phyloP scores from a whole-genome alignment of 2,888 invertebrate genomes.

The Cantharis nigra region DNA sequence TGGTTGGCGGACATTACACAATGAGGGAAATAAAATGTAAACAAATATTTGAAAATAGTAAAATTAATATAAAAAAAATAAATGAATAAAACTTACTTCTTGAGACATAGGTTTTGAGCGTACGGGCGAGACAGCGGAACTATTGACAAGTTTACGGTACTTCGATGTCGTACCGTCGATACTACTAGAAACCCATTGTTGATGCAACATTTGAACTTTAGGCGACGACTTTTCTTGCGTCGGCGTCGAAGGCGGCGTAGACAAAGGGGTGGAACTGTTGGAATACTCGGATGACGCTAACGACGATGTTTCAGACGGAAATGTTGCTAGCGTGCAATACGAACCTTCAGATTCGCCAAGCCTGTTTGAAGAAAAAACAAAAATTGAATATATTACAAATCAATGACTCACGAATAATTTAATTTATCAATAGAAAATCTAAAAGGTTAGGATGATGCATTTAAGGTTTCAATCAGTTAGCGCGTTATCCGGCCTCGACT shows the following conservation, averaged over 20 bases:
- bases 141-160: conserved; percentile 40
- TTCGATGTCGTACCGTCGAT: conserved; percentile 38
- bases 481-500: neutral
- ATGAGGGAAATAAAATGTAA: neutral
- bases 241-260: conserved; percentile 47
- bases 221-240: conserved; percentile 44
- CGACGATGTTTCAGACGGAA: conserved; percentile 48
- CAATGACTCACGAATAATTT: neutral
- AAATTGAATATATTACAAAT: neutral
- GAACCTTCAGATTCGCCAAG: conserved; percentile 67
- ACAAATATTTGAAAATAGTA: neutral
- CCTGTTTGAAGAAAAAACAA: conserved; percentile 43
- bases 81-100: conserved; percentile 48
- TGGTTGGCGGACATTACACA: neutral
- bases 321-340: conserved; percentile 65
- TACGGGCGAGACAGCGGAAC: conserved; percentile 41
- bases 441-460: neutral
- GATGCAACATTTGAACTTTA: conserved; percentile 33
- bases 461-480: neutral
- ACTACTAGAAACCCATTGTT: conserved; percentile 36
- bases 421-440: neutral
- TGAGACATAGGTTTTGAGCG: conserved; percentile 49
- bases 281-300: conserved; percentile 35
- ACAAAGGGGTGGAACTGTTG: conserved; percentile 42
- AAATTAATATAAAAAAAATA: neutral